Percentiles rank a stretch among this genome's conserved stretches.
Evolutionary conservation across 2,797 vertebrate genomes (phyloP).

Genomic region (Megalops cyprinoides): DNA sequence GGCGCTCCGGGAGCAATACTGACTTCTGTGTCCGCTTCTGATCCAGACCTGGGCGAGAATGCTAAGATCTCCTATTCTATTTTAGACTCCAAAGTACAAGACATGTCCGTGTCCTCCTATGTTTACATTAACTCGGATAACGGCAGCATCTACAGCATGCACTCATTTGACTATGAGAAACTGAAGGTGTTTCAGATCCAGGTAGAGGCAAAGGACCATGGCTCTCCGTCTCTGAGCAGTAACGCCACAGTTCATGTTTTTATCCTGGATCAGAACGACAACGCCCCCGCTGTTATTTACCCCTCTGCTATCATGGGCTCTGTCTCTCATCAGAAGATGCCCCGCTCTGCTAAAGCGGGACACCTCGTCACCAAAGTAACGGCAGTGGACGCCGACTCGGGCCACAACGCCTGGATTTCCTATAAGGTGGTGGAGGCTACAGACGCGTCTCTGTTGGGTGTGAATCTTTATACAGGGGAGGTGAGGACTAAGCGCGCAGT

Average conservation of each 20-base stretch:
- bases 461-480: conserved; percentile 48
- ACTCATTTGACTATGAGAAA: conserved; percentile 49
- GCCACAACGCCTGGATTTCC: conserved; percentile 66
- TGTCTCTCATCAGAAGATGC: conserved; percentile 28
- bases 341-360: conserved; percentile 37
- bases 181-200: conserved; percentile 37
- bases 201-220: conserved; percentile 37
- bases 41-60: conserved; percentile 72
- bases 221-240: conserved; percentile 34
- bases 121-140: conserved; percentile 46
- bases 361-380: conserved; percentile 44
- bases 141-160: conserved; percentile 43
- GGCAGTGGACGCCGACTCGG: conserved; percentile 39
- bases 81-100: conserved; percentile 59
- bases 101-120: conserved; percentile 52
- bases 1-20: conserved; percentile 69
- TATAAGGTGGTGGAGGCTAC: conserved; percentile 65
- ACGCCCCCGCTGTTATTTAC: conserved; percentile 37
- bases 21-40: conserved; percentile 73
- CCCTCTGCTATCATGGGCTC: conserved; percentile 31
- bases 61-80: conserved; percentile 73
- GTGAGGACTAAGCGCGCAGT: conserved; percentile 41
- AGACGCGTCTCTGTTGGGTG: conserved; percentile 54
- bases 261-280: conserved; percentile 45
- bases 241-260: conserved; percentile 40